Evolutionary conservation across 1,140 invertebrate species (phyloP).

Genomic region (Latrodectus geometricus): DNA sequence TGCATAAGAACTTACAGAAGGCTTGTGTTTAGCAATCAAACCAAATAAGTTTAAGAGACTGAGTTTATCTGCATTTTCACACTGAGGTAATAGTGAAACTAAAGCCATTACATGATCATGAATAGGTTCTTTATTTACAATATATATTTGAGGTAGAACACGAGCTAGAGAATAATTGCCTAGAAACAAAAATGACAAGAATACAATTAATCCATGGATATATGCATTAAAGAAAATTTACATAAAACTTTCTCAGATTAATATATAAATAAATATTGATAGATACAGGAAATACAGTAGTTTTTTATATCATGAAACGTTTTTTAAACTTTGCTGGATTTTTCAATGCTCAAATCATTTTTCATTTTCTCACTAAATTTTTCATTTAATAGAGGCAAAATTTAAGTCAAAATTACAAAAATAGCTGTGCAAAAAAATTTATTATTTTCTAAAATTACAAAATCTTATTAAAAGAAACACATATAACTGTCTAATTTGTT

Average conservation of each 20-base stretch:
- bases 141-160: conserved; percentile 88
- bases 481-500: too few relatives aligned
- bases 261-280: too few relatives aligned
- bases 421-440: too few relatives aligned
- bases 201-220: background rate
- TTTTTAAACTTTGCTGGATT: too few relatives aligned
- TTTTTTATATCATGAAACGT: too few relatives aligned
- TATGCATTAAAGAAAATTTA: background rate
- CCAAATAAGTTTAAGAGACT: conserved; percentile 84
- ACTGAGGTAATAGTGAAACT: conserved; percentile 82
- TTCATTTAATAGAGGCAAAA: too few relatives aligned
- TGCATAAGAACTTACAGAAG: conserved; percentile 73
- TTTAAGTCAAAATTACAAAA: too few relatives aligned
- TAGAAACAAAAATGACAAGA: conserved; percentile 65
- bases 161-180: conserved; percentile 86
- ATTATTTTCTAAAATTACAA: too few relatives aligned
- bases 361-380: too few relatives aligned
- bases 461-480: too few relatives aligned
- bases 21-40: conserved; percentile 82
- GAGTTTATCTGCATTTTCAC: conserved; percentile 85
- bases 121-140: conserved; percentile 84
- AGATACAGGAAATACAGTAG: too few relatives aligned
- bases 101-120: conserved; percentile 85
- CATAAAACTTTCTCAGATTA: background rate
- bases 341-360: too few relatives aligned